A percentile compares a stretch with the other conserved stretches of the same genome.
Evolutionary conservation across 2,113 vertebrate genomes (phyloP).

Genomic region (western clawed frog (Xenopus tropicalis)): UCB_Xtro_10.0 CM004449.2:34337001-34337500

Average conservation of each 20-base stretch:
- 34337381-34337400: no score
- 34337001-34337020: conserved; percentile 36
- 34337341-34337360: no score
- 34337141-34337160: conserved; percentile 5
- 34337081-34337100: conserved; percentile 38
- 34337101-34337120: conserved; percentile 13
- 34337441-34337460: no score
- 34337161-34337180: conserved; percentile 33
- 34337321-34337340: neutral
- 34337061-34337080: conserved; percentile 40
- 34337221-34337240: conserved; percentile 2
- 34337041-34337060: conserved; percentile 40
- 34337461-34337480: no score
- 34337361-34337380: no score
- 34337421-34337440: no score
- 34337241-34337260: conserved; percentile 16
- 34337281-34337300: neutral
- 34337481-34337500: no score
- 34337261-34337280: neutral
- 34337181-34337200: conserved; percentile 2
- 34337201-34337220: neutral
- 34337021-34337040: conserved; percentile 42
- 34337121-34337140: conserved; percentile 24
- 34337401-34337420: no score
- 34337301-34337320: neutral